A percentile compares a stretch with the other conserved stretches of the same genome.
Conservation (phyloP, 2,797 vertebrate genomes). For the Peromyscus melanophrys region DNA sequence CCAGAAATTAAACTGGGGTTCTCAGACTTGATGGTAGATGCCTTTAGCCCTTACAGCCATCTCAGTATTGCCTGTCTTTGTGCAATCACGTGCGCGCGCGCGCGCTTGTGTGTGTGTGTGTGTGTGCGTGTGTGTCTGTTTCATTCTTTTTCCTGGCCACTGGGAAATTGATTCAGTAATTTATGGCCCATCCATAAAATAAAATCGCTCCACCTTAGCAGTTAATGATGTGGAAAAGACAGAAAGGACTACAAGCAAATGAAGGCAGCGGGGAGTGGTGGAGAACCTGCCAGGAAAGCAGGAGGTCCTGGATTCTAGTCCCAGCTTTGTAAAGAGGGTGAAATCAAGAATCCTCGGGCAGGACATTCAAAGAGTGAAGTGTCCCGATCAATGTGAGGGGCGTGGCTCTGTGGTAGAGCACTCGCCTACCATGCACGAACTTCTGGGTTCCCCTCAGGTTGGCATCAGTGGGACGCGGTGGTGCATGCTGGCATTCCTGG, state of each 20-base stretch:
- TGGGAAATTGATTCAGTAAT: neutral
- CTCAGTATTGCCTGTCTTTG: neutral
- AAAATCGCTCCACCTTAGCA: neutral
- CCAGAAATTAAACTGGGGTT: neutral
- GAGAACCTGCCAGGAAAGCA: neutral
- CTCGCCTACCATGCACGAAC: rapidly evolving
- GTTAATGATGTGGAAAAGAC: neutral
- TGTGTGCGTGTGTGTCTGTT: too few species aligned
- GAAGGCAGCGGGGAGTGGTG: neutral
- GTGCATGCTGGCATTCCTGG: neutral
- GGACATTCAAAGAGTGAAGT: neutral
- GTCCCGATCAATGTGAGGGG: neutral
- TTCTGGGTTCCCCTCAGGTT: neutral
- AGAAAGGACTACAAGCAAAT: neutral
- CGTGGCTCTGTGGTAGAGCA: too few species aligned
- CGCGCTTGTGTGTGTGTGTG: too few species aligned
- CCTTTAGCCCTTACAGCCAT: neutral
- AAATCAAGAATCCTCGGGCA: neutral
- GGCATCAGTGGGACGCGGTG: rapidly evolving
- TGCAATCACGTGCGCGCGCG: too few species aligned
- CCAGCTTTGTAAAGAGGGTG: neutral
- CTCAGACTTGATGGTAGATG: neutral
- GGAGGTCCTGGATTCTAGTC: neutral
- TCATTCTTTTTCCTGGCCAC: neutral
- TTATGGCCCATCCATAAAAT: neutral